Base-by-base conservation (phyloP, 2,797 vertebrate species). In the Falco rusticolus region DNA sequence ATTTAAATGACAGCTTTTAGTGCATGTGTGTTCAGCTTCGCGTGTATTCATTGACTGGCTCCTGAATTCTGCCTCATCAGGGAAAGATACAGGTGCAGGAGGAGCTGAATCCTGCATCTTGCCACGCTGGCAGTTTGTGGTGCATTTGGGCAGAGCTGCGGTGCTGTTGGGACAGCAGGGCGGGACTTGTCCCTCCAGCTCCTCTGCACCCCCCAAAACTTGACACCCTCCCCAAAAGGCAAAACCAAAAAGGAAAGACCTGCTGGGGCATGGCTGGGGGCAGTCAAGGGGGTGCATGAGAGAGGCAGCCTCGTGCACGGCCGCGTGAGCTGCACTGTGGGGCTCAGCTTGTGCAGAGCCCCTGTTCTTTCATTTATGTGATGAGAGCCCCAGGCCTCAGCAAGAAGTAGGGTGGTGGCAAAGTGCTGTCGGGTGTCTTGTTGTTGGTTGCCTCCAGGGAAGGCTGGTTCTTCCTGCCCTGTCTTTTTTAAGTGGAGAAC, bases 81-180 rank as follows among this genome's bases (percentile, higher is more conserved):
- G 48, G 63, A 64, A 24, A n/a, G 64, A 24, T 7, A 29, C 4
- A 11, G 11, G n/a, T 0, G 11, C 54, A 45, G 84, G 74, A 69
- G 63, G 26, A 47, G 70, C 37, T 47, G 65, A 10, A n/a, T 41
- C 21, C 47, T 24, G 20, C 2, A 0, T 20, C 50, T 64, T 1
- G 0, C 37, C 21, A 10, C 0, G 0, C 13, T 3, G 9, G 11
- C 20, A 18, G 72, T 54, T 39, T 0, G 1, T 3, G 14, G 31
- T 34, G 41, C 1, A 1, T 61, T 43, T 37, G 71, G 51, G 61
- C 24, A 72, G 50, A 77, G 57, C 66, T 25, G 26, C 19, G 22
- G 53, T 14, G 29, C 3, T 41, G 41, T 8, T 15, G 31, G 3
- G 48, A 41, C 18, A 70, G 56, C 34, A 39, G 13, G 20, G 19